Percentiles rank a stretch among this genome's conserved stretches.
phyloP scores from a whole-genome alignment of 2,888 invertebrate genomes.

The Spisula solida region DNA sequence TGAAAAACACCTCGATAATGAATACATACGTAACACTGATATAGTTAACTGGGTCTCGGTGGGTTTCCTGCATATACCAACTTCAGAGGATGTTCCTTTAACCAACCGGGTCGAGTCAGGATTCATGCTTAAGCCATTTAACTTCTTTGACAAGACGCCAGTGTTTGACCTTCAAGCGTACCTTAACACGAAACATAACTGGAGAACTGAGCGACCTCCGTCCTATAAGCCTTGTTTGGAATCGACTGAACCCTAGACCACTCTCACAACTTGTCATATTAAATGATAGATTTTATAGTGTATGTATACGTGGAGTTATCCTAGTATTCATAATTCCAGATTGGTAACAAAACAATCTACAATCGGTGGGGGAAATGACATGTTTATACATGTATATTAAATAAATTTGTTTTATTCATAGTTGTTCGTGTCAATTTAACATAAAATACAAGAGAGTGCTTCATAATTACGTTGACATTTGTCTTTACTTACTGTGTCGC shows the following conservation, averaged over 20 bases:
- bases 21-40: slow-evolving; percentile 72
- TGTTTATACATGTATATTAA: too few relatives aligned
- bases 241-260: neutral
- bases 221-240: slow-evolving; percentile 53
- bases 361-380: too few relatives aligned
- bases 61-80: slow-evolving; percentile 76
- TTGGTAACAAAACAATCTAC: too few relatives aligned
- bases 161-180: slow-evolving; percentile 73
- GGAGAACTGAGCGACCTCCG: slow-evolving; percentile 56
- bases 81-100: slow-evolving; percentile 76
- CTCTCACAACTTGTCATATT: too few relatives aligned
- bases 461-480: too few relatives aligned
- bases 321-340: too few relatives aligned
- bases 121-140: slow-evolving; percentile 75
- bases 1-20: slow-evolving; percentile 70
- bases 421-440: too few relatives aligned
- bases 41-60: slow-evolving; percentile 76
- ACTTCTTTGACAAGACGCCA: slow-evolving; percentile 75
- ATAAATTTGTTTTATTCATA: too few relatives aligned
- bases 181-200: slow-evolving; percentile 48
- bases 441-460: too few relatives aligned
- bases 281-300: too few relatives aligned
- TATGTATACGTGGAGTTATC: too few relatives aligned
- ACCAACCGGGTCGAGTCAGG: slow-evolving; percentile 73
- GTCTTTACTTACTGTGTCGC: too few relatives aligned